Evolutionary conservation across 2,888 invertebrate species (phyloP), one percentile per base, ranked within the genome.

Genomic region (Encarsia formosa): DNA sequence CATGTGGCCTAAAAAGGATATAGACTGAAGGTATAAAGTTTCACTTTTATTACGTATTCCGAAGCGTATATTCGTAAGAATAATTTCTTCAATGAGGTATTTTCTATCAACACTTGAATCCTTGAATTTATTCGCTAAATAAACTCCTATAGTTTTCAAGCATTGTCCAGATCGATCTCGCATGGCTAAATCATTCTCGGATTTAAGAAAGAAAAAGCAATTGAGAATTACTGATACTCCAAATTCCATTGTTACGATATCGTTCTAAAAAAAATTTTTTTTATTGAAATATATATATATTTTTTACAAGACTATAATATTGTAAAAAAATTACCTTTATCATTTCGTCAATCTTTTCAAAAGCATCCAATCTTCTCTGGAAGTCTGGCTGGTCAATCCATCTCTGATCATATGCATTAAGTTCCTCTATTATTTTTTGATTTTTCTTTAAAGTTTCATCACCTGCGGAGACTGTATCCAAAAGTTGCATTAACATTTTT

Each of bases 341-440:
- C 49, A 81, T 67, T 38, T 77, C 68, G 54, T 82, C 82, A 34
- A 93, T 82, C 61, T 78, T 75, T 62, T 82, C 84, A 62, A 91
- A 91, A 0, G 88, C 88, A 47, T 86, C 83, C 19, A 95, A 77
- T 61, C 97, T 80, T 62, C 80, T 80, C 55, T 88, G 85, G 64
- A 89, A 94, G 75, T 97, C 93, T 0, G 96, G 94, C 68, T 97
- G 95, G 63, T 96, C 95, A n/a, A 96, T 80, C 84, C 89, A 89
- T 58, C 86, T 83, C 38, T 81, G 80, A 73, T 96, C 89, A 80
- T 85, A 94, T 0, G 95, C 86, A 74, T 97, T 97, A 62, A 96
- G 79, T 70, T 87, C 82, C 5, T 70, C 68, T 3, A 88, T 73
- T 13, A 87, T 65, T 13, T 77, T 70, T 0, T 81, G 77, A 47